phyloP scores from a whole-genome alignment of 2,113 vertebrate genomes.

The Ptyas mucosa region DNA sequence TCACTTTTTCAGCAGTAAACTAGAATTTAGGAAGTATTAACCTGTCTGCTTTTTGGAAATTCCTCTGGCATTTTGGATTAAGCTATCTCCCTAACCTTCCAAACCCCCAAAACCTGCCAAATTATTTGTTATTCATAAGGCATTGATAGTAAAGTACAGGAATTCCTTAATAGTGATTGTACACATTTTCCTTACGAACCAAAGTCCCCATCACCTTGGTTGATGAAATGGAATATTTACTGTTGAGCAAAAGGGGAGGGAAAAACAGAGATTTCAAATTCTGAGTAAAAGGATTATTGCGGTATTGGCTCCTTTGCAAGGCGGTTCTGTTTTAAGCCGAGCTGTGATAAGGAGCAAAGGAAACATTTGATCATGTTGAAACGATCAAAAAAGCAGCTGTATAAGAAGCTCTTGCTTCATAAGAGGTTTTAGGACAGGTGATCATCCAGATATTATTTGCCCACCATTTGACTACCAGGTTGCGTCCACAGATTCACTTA shows the following conservation, averaged over 20 bases:
- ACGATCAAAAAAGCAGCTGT: background rate
- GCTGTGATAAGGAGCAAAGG: background rate
- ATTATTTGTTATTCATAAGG: background rate
- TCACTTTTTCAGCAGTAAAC: background rate
- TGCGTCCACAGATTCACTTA: background rate
- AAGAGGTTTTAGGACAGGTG: background rate
- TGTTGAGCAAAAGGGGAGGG: too few relatives aligned
- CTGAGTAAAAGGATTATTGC: too few relatives aligned
- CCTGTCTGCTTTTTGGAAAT: background rate
- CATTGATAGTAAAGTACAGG: background rate
- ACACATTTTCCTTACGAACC: background rate
- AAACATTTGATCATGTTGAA: background rate
- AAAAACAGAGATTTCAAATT: background rate
- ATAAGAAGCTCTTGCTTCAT: background rate
- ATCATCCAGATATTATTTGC: background rate
- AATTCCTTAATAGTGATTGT: background rate
- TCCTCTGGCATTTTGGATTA: background rate
- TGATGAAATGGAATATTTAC: background rate
- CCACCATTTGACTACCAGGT: background rate
- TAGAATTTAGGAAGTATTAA: background rate
- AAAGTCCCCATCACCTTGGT: background rate
- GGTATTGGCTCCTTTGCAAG: background rate
- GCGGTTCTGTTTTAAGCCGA: background rate
- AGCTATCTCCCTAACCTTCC: background rate
- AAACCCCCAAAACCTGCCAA: background rate